phyloP scores from a whole-genome alignment of 2,113 vertebrate genomes.

The Salvelinus sp. region DNA sequence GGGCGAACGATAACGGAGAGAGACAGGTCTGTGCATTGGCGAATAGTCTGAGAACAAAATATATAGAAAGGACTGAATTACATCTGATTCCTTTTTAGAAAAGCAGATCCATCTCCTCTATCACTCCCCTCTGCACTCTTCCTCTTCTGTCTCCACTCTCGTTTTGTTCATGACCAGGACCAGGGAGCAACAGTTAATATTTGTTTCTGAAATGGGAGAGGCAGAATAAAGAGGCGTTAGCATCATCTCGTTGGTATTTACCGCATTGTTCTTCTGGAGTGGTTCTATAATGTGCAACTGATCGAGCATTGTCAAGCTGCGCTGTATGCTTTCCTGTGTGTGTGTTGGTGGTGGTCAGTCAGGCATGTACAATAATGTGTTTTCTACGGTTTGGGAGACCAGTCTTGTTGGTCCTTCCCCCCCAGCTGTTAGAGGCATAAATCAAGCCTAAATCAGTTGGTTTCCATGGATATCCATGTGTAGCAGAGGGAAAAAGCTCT shows the following conservation, averaged over 20 bases:
- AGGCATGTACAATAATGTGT: no score
- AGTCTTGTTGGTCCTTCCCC: not conserved
- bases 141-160: not conserved
- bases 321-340: not conserved
- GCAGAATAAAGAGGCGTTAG: slow-evolving; percentile 28
- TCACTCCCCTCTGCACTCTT: not conserved
- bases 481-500: not conserved
- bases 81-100: not conserved
- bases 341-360: not conserved
- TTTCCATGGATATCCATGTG: not conserved
- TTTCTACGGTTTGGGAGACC: not conserved
- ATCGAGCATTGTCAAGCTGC: slow-evolving; percentile 24
- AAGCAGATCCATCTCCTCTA: not conserved
- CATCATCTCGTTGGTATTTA: slow-evolving; percentile 35
- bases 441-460: not conserved
- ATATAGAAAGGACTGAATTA: not conserved
- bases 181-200: not conserved
- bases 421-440: not conserved
- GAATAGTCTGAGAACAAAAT: slow-evolving; percentile 4
- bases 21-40: not conserved
- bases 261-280: slow-evolving; percentile 31
- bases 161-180: not conserved
- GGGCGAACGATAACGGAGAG: slow-evolving; percentile 21
- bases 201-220: slow-evolving; percentile 10
- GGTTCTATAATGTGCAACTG: slow-evolving; percentile 36